Evolutionary conservation across 2,888 invertebrate genomes (phyloP).

Genomic region (Epirrhoe alternata): DNA sequence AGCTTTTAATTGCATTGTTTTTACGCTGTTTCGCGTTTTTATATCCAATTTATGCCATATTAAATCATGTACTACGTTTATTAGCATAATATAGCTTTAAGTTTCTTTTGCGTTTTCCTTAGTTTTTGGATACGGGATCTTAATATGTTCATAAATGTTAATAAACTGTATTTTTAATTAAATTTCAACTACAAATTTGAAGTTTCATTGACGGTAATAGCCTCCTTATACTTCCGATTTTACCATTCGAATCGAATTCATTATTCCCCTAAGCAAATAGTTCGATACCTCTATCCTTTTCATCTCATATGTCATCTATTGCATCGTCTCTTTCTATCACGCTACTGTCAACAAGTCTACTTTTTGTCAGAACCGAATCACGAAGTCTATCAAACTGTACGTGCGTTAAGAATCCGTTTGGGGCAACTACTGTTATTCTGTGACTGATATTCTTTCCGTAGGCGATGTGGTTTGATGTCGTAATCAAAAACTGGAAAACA

Average conservation of each 20-base stretch:
- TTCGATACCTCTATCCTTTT: constrained; percentile 19
- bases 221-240: constrained; percentile 8
- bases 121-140: no score
- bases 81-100: neutral
- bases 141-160: no score
- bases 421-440: constrained; percentile 21
- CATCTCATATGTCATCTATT: neutral
- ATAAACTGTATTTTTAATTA: no score
- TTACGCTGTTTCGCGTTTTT: constrained; percentile 15
- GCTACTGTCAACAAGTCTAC: constrained; percentile 48
- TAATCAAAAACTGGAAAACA: constrained; percentile 59
- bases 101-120: no score
- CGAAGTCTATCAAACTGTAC: constrained; percentile 67
- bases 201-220: neutral
- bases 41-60: constrained; percentile 1
- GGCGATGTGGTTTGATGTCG: constrained; percentile 66
- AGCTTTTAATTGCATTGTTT: constrained; percentile 3
- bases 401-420: constrained; percentile 65
- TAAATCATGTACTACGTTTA: constrained; percentile 4
- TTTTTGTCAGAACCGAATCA: constrained; percentile 60
- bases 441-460: constrained; percentile 38
- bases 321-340: constrained; percentile 17
- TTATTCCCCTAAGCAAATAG: constrained; percentile 21
- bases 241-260: constrained; percentile 31
- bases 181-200: neutral